Evolutionary conservation across 1,140 invertebrate species (phyloP), one percentile per base, ranked within the genome.

Genomic region (Protaetia brevitarsis): DNA sequence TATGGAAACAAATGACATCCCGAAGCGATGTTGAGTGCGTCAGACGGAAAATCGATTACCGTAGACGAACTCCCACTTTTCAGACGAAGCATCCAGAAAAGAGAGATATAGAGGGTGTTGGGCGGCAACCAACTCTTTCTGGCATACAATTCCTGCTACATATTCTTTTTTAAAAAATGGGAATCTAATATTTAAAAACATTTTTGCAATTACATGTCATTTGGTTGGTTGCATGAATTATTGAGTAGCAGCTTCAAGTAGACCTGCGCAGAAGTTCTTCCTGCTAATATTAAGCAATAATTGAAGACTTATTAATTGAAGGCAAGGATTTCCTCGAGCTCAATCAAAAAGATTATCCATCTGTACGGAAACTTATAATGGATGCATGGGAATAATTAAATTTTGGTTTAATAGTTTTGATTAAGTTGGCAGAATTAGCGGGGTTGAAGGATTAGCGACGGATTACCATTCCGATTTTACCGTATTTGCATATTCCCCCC

Each of bases 311-410:
- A n/a, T n/a, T n/a, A n/a, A n/a, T n/a, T n/a, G n/a, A n/a, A n/a
- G n/a, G n/a, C n/a, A n/a, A n/a, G 34, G 34, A 6, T 23, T 51
- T 16, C 41, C 8, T n/a, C n/a, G n/a, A n/a, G n/a, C n/a, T n/a
- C n/a, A 51, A 23, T 10, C 10, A 10, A 51, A 51, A 51, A 23
- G 41, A 51, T 23, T 51, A 51, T 23, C 16, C 7, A 16, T 1
- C 41, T 23, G 16, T 23, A 23, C 13, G 11, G 26, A 51, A 51
- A 51, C 41, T 51, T 51, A 51, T 51, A 51, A 51, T 51, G 4
- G 41, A 51, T 51, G 41, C 41, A 51, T 51, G 11, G 26, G 41
- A 51, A 51, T 51, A 51, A 51, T 51, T 51, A 21, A 51, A 51
- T 51, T 51, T 23, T 8, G 41, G 41, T 51, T 19, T 51, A 51